phyloP scores from a whole-genome alignment of 2,888 invertebrate species.

The Piscicola geometra region DNA sequence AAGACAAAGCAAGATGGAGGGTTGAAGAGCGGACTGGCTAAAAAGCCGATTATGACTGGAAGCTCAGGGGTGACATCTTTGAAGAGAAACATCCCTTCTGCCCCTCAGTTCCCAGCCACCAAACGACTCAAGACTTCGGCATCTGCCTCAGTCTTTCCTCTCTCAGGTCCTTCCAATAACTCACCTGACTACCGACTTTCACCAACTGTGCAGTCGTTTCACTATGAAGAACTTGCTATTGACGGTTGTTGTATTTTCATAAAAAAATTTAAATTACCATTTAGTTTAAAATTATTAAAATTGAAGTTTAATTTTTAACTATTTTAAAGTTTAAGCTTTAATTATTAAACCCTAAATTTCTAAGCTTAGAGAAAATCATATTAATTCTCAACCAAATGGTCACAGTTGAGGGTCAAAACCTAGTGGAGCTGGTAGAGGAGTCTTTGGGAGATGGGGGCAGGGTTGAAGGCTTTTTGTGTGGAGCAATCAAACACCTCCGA shows the following conservation, averaged over 20 bases:
- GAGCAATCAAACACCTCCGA: conserved; percentile 75
- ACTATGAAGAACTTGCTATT: conserved; percentile 62
- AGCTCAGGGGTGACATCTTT: conserved; percentile 18
- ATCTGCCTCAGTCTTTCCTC: not conserved
- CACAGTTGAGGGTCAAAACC: conserved; percentile 69
- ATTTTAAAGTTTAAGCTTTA: not conserved
- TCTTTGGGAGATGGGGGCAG: conserved; percentile 71
- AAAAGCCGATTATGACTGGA: conserved; percentile 5
- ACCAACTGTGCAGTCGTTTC: conserved; percentile 46
- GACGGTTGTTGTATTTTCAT: conserved; percentile 58
- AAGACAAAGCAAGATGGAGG: conserved; percentile 33
- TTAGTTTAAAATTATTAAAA: not conserved
- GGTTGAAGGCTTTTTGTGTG: conserved; percentile 76
- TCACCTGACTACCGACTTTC: conserved; percentile 39
- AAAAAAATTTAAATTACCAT: not conserved
- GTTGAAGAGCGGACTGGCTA: not conserved
- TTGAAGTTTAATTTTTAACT: not conserved
- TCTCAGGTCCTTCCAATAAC: conserved; percentile 3
- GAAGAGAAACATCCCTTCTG: conserved; percentile 29
- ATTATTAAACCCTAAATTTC: not conserved
- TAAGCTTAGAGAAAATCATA: too few relatives aligned
- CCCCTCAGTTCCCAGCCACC: conserved; percentile 7
- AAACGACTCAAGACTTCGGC: conserved; percentile 11
- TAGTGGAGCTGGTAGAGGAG: conserved; percentile 70
- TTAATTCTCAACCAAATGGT: not conserved